phyloP scores from a whole-genome alignment of 2,113 vertebrate genomes.

The Coreoperca whiteheadi region DNA sequence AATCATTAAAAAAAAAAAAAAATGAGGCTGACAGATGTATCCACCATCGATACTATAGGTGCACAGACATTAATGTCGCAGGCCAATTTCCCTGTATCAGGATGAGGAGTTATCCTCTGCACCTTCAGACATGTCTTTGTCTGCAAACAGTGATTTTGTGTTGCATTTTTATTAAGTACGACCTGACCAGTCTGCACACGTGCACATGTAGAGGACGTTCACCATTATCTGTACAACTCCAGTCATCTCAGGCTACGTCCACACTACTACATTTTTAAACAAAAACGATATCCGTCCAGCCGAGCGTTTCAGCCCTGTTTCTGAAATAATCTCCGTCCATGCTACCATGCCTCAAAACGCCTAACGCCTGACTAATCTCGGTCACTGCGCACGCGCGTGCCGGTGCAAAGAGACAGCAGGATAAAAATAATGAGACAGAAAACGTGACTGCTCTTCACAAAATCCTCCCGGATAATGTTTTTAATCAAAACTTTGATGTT shows the following conservation, averaged over 20 bases:
- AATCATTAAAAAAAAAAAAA: background rate
- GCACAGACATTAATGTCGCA: background rate
- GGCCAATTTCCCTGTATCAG: background rate
- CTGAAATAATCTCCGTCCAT: too few species aligned
- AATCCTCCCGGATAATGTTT: too few species aligned
- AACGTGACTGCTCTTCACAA: too few species aligned
- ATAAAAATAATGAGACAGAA: too few species aligned
- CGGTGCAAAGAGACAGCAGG: too few species aligned
- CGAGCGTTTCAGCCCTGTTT: too few species aligned
- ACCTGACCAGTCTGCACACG: conserved; percentile 39
- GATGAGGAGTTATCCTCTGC: background rate
- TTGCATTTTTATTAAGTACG: conserved; percentile 30
- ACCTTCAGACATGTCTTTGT: conserved; percentile 14
- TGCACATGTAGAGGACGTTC: conserved; percentile 23
- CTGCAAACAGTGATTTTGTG: conserved; percentile 40
- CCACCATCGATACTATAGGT: background rate
- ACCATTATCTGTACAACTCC: background rate
- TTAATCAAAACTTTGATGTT: too few species aligned
- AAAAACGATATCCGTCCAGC: too few species aligned
- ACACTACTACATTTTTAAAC: too few species aligned
- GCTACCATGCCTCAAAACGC: too few species aligned
- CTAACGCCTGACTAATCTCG: too few species aligned
- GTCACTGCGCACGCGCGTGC: too few species aligned
- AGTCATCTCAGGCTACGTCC: background rate
- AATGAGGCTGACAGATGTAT: background rate